Percentiles rank a stretch among this genome's conserved stretches.
Evolutionary conservation across 2,797 vertebrate species (phyloP).

Genomic region (Cirrhinus molitorella): DNA sequence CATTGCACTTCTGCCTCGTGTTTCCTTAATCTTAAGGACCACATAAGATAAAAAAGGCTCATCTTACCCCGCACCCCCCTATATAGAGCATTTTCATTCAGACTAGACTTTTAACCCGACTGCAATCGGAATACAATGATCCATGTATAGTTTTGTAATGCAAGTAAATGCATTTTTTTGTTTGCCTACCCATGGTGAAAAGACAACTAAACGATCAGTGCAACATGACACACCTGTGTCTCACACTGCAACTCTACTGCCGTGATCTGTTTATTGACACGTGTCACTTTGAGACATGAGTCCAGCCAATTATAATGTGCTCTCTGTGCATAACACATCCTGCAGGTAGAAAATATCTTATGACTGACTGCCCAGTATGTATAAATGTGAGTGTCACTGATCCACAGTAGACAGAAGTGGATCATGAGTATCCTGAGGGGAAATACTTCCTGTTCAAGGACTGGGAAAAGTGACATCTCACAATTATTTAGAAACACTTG

Average conservation of each 20-base stretch:
- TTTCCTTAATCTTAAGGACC: too few relatives aligned
- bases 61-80: too few relatives aligned
- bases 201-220: background rate
- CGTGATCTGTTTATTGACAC: conserved; percentile 21
- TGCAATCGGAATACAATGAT: too few relatives aligned
- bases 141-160: background rate
- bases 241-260: background rate
- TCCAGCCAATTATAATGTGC: conserved; percentile 21
- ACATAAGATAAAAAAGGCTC: too few relatives aligned
- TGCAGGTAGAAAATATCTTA: conserved; percentile 8
- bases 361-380: background rate
- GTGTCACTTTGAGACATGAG: background rate
- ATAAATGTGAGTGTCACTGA: conserved; percentile 4
- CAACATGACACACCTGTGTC: background rate
- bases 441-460: conserved; percentile 16
- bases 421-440: conserved; percentile 12
- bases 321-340: background rate
- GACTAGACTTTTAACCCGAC: too few relatives aligned
- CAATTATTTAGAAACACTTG: conserved; percentile 11
- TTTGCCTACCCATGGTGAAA: background rate
- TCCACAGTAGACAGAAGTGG: conserved; percentile 16
- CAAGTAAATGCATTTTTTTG: background rate
- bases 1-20: too few relatives aligned
- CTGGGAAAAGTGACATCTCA: conserved; percentile 7
- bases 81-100: too few relatives aligned